Conservation (phyloP, 2,113 vertebrate genomes). For the Leucoraja erinaceus region DNA sequence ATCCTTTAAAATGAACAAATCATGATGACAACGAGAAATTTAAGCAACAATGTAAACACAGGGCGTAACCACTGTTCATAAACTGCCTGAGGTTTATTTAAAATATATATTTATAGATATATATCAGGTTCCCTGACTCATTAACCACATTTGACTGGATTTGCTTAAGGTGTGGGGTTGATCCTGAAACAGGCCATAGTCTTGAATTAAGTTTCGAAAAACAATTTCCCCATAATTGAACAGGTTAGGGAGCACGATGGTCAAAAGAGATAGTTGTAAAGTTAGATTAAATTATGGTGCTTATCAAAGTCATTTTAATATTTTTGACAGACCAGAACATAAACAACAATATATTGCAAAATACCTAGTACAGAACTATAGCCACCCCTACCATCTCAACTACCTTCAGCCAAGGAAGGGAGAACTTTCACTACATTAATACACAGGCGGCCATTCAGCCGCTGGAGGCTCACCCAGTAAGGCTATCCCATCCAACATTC, state of each 20-base stretch:
- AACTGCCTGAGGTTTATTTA: not conserved
- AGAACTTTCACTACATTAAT: no score
- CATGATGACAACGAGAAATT: not conserved
- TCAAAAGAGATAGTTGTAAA: not conserved
- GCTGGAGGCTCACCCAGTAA: no score
- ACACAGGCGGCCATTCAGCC: no score
- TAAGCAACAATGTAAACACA: not conserved
- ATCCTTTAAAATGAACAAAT: no score
- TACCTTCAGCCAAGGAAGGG: no score
- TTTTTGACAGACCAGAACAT: not conserved
- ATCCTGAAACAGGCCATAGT: not conserved
- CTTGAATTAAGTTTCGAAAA: not conserved
- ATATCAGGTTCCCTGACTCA: not conserved
- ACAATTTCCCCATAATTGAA: not conserved
- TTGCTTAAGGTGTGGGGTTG: not conserved
- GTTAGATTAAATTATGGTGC: no score
- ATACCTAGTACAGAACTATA: not conserved
- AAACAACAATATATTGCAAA: not conserved
- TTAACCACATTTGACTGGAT: not conserved
- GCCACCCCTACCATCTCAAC: not conserved
- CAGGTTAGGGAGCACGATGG: not conserved
- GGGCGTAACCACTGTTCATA: not conserved
- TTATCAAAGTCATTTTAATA: not conserved
- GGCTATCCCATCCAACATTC: no score
- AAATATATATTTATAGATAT: not conserved